Conservation (phyloP, 2,888 invertebrate genomes). For the Agrochola circellaris region DNA sequence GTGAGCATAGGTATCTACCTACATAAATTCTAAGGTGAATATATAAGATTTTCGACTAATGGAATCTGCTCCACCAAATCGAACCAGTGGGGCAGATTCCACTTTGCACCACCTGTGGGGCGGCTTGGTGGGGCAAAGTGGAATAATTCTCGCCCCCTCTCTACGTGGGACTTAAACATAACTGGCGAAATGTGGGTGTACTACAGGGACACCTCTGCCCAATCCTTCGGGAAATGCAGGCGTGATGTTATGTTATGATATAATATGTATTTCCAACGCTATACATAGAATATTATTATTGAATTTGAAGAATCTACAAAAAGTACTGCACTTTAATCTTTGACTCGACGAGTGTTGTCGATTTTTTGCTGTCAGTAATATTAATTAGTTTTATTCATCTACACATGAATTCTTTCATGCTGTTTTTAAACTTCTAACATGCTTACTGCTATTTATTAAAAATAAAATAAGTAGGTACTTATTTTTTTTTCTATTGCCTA, state of each 20-base stretch:
- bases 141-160: too few species aligned
- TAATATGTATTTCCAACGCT: constrained; percentile 21
- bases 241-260: background rate
- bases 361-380: constrained; percentile 51
- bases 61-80: too few species aligned
- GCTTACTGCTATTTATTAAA: constrained; percentile 41
- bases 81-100: too few species aligned
- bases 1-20: too few species aligned
- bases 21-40: too few species aligned
- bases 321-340: constrained; percentile 63
- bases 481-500: constrained; percentile 26
- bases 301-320: constrained; percentile 49
- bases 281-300: constrained; percentile 35
- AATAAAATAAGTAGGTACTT: constrained; percentile 33
- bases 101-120: too few species aligned
- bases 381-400: constrained; percentile 62
- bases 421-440: constrained; percentile 37
- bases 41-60: too few species aligned
- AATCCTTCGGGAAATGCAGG: too few species aligned
- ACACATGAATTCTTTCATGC: constrained; percentile 47
- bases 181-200: too few species aligned
- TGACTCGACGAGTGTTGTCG: constrained; percentile 52
- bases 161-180: too few species aligned
- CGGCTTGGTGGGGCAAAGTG: too few species aligned
- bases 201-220: too few species aligned